Conservation (phyloP, 2,113 vertebrate genomes). For the Trinectes maculatus region DNA sequence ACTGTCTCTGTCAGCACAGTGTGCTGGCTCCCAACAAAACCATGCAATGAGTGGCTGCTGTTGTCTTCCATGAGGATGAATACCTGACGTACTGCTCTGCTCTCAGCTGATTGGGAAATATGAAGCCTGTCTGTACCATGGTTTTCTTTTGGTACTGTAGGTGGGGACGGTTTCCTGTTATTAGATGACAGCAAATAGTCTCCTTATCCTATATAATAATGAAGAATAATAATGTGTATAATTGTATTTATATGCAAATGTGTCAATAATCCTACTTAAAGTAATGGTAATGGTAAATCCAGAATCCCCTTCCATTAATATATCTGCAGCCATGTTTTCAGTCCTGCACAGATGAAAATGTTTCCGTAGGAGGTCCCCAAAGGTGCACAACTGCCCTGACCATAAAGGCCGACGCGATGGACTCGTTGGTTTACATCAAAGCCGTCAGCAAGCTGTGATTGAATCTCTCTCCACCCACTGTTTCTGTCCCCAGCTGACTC, state of each 20-base stretch:
- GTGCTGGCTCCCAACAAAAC: constrained; percentile 50
- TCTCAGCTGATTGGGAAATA: constrained; percentile 52
- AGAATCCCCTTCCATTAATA: neutral
- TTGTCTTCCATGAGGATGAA: constrained; percentile 36
- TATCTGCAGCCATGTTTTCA: neutral
- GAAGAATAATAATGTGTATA: neutral
- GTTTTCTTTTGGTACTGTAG: neutral
- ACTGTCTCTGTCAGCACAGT: constrained; percentile 54
- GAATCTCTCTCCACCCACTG: constrained; percentile 48
- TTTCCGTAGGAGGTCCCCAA: constrained; percentile 33
- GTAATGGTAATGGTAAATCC: constrained; percentile 18
- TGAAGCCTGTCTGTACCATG: constrained; percentile 13
- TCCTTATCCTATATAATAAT: neutral
- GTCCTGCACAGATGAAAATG: constrained; percentile 16
- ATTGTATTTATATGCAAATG: constrained; percentile 18
- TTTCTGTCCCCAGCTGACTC: constrained; percentile 49
- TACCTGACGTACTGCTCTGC: constrained; percentile 30
- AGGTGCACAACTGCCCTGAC: constrained; percentile 1
- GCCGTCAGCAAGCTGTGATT: constrained; percentile 32
- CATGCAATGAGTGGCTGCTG: constrained; percentile 41
- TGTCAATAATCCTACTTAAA: constrained; percentile 38
- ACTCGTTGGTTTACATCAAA: constrained; percentile 62
- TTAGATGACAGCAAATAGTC: neutral
- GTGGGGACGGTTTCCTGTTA: too few relatives aligned
- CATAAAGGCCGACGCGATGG: constrained; percentile 36